Conservation (phyloP, 2,113 vertebrate species). For the Clarias batrachus region DNA sequence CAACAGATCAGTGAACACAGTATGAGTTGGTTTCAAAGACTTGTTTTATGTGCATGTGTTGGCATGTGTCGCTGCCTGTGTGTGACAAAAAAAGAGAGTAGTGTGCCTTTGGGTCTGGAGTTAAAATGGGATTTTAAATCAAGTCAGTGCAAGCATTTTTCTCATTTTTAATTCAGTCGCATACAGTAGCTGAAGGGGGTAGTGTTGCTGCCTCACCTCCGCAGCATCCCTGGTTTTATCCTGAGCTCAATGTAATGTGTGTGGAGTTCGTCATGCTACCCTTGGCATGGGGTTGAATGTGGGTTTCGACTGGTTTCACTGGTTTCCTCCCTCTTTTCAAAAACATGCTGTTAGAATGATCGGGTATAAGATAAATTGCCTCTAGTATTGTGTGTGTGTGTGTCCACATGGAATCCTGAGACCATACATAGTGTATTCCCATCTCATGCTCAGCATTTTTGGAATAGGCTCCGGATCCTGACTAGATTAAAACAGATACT, state of each 20-base stretch:
- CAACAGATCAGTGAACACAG: slow-evolving; percentile 26
- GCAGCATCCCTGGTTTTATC: background rate
- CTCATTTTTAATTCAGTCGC: slow-evolving; percentile 4
- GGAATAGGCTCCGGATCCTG: background rate
- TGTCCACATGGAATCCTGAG: background rate
- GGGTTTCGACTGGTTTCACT: background rate
- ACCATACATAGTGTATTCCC: background rate
- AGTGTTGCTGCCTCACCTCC: background rate
- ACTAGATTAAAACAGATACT: background rate
- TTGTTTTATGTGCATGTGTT: background rate
- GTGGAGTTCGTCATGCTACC: background rate
- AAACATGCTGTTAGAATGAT: background rate
- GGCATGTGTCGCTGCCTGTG: background rate
- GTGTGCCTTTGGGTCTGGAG: background rate
- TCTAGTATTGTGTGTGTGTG: background rate
- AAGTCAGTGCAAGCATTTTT: background rate
- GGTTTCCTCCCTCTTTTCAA: background rate
- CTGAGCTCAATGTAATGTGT: background rate
- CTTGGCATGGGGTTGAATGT: background rate
- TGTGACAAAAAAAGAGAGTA: slow-evolving; percentile 1
- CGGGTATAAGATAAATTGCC: background rate
- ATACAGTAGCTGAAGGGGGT: background rate
- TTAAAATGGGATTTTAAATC: background rate
- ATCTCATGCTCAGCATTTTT: background rate
- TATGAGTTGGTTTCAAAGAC: slow-evolving; percentile 29